These are phyloP conservation scores for Cheilosia variabilis DNA, from an alignment of 2,888 invertebrate genomes.

Conservation along the genomic window DNA sequence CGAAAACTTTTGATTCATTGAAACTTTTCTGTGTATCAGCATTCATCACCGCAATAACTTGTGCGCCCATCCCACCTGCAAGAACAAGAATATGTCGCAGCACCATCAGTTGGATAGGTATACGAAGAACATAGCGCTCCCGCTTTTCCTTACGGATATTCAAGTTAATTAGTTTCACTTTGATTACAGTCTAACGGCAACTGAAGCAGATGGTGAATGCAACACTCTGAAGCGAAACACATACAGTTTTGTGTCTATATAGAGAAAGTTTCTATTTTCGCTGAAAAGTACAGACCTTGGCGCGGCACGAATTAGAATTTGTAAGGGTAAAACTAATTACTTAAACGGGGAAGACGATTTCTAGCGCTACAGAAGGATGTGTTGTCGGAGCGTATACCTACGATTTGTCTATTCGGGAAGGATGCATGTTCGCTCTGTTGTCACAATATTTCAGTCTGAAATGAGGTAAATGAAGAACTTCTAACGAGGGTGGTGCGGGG, in stretches of 20 bases:
- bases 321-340: slow-evolving; percentile 69
- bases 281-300: slow-evolving; percentile 5
- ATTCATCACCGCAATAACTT: slow-evolving; percentile 37
- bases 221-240: slow-evolving; percentile 17
- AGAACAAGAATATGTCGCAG: slow-evolving; percentile 47
- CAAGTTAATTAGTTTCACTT: slow-evolving; percentile 73
- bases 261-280: slow-evolving; percentile 30
- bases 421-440: slow-evolving; percentile 39
- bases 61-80: not conserved
- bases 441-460: slow-evolving; percentile 23
- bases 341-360: slow-evolving; percentile 65
- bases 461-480: slow-evolving; percentile 16
- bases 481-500: not conserved
- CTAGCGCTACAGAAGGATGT: slow-evolving; percentile 34
- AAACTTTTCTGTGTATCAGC: slow-evolving; percentile 51
- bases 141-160: slow-evolving; percentile 59
- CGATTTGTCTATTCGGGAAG: slow-evolving; percentile 8
- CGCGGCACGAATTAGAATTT: slow-evolving; percentile 65
- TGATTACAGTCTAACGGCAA: slow-evolving; percentile 51
- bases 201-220: slow-evolving; percentile 39
- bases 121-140: slow-evolving; percentile 15
- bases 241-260: not conserved
- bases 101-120: slow-evolving; percentile 26
- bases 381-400: not conserved
- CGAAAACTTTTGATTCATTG: slow-evolving; percentile 53